Evolutionary conservation across 2,113 vertebrate genomes (phyloP), one percentile per base, ranked within the genome.

Genomic region (Lophura nycthemera): DNA sequence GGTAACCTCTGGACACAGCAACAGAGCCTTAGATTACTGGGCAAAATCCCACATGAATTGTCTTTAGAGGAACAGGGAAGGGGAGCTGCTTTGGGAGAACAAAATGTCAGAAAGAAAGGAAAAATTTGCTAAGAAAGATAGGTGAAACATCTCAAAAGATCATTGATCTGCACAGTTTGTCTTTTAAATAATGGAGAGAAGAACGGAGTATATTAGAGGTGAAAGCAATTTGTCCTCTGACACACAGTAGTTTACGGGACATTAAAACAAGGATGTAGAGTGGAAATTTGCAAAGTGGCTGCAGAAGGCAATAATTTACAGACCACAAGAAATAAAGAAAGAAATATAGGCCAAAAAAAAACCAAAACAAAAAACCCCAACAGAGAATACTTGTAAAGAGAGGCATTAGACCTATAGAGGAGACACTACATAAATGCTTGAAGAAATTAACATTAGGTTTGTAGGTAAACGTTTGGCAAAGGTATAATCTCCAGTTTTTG

Each of bases 101-200:
- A 40, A 71, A 86, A 78, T 1, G 1, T 64, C 22, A 61, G 40
- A 30, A 57, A 7, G 38, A n/a, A 83, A 25, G 38, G 47, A 86
- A 29, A 90, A 75, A 64, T 4, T 2, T 1, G 50, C 69, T 45
- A 38, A 70, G n/a, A 42, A 63, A 25, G 24, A 63, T 57, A 43
- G 16, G 11, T 0, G 0, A 42, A 25, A 38, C 2, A 54, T 56
- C 13, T 14, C 17, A n/a, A 40, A 86, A 76, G 17, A 64, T 61
- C 56, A 73, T 5, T 40, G 36, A 11, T 71, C 40, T 86, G 45
- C 34, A 67, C n/a, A 50, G 5, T 2, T 80, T 3, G 3, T 29
- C 52, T 16, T 50, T 54, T 29, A 54, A 54, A 30, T 54, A 10
- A 30, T 9, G 10, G 52, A 81, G 9, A 57, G 13, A 83, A 63